These are phyloP conservation scores for Halcyon smyrnensis DNA, from an alignment of 2,797 vertebrate genomes.

Conservation along the genomic window DNA sequence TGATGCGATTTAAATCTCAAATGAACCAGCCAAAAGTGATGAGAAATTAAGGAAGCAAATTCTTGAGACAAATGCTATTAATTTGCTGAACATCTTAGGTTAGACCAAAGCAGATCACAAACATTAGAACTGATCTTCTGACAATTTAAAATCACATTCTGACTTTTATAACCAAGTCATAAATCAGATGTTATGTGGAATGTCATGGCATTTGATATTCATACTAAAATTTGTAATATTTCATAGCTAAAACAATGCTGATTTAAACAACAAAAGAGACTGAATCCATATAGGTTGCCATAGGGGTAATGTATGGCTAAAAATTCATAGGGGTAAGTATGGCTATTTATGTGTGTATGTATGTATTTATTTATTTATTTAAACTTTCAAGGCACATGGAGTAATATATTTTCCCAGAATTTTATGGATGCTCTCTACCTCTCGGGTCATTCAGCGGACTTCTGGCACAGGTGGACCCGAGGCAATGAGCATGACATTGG, in stretches of 20 bases:
- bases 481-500: slow-evolving; percentile 64
- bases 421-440: slow-evolving; percentile 78
- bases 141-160: neutral
- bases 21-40: neutral
- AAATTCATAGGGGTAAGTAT: neutral
- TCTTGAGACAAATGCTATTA: neutral
- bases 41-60: neutral
- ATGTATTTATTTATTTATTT: neutral
- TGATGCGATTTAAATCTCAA: neutral
- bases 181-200: neutral
- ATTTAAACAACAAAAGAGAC: neutral
- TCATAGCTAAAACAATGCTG: neutral
- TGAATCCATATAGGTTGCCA: neutral
- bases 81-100: neutral
- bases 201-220: neutral
- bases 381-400: slow-evolving; percentile 76
- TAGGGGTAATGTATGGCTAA: neutral
- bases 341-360: neutral
- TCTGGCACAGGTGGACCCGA: slow-evolving; percentile 71
- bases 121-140: neutral
- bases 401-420: slow-evolving; percentile 81
- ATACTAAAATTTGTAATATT: neutral
- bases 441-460: slow-evolving; percentile 58
- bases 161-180: neutral
- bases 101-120: neutral